A percentile compares a stretch with the other conserved stretches of the same genome.
These are phyloP conservation scores for Conger conger DNA, from an alignment of 2,113 vertebrate species.

Conservation along the genomic window DNA sequence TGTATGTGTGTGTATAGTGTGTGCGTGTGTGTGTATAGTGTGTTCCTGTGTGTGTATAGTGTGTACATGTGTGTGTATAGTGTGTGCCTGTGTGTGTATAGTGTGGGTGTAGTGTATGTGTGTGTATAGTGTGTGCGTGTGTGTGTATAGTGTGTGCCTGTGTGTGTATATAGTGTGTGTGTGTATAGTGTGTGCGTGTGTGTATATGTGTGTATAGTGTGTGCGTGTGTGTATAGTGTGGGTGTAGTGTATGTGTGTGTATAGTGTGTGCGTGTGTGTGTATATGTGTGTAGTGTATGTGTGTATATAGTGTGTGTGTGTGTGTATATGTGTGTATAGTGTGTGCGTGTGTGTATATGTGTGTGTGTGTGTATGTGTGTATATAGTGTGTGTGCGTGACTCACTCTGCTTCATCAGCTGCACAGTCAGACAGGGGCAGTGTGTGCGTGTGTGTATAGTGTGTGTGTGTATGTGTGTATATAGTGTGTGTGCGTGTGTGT, in stretches of 20 bases:
- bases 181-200: too few relatives aligned
- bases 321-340: neutral
- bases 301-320: neutral
- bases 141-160: too few relatives aligned
- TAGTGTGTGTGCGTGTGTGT: too few relatives aligned
- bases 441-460: too few relatives aligned
- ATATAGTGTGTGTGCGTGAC: slow-evolving; percentile 53
- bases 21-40: too few relatives aligned
- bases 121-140: neutral
- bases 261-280: too few relatives aligned
- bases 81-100: too few relatives aligned
- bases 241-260: neutral
- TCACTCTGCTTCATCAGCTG: slow-evolving; percentile 99
- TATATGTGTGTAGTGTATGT: too few relatives aligned
- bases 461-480: neutral
- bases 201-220: neutral
- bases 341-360: too few relatives aligned
- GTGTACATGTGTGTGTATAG: neutral
- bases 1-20: neutral
- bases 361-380: neutral
- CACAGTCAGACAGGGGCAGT: slow-evolving; percentile 92
- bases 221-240: too few relatives aligned
- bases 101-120: too few relatives aligned
- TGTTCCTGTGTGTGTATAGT: too few relatives aligned
- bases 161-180: neutral